Base-by-base conservation (phyloP, 2,113 vertebrate genomes). In the Pluvianellus socialis region DNA sequence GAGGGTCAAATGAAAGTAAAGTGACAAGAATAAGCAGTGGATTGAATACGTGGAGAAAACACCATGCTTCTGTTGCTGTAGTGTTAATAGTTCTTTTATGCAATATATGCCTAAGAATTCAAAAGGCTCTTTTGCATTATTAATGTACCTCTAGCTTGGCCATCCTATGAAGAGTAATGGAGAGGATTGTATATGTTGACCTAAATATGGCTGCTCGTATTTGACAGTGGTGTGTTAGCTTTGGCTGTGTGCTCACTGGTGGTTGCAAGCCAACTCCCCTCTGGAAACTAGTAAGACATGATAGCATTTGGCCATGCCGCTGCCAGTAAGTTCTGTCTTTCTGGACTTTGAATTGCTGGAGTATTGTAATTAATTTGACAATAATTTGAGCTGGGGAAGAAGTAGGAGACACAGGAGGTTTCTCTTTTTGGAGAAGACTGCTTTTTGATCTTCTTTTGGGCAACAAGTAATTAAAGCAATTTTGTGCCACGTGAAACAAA, bases 11-110 rank as follows among this genome's bases (percentile, higher is more conserved):
- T 77, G 40, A 74, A 53, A 79, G 18, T 63, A 65, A 55, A 68
- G 15, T 13, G 59, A 38, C 55, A 65, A 87, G 44, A 79, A 33
- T 59, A 62, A 75, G 26, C 0, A 0, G 62, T 81, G 53, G 16
- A 53, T 35, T 79, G 32, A 71, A 59, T 30, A 7, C 65, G 15
- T 76, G n/a, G 22, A n/a, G 68, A 77, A 88, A 88, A 81, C 40
- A 6, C 27, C 0, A 0, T 35, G 15, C 38, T 86, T 62, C 33
- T 71, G 20, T 38, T 61, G 40, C 24, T 70, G n/a, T 38, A 33
- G 21, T 21, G 6, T 80, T 61, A 59, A 18, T 55, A 61, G 47
- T 53, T 75, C 15, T 89, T 67, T 47, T 27, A 14, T 68, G 40
- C 24, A 63, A 38, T 71, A 24, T 16, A 22, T 40, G 22, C 10